Percentiles rank a stretch among this genome's conserved stretches.
phyloP scores from a whole-genome alignment of 37 sponge, comb jelly and placozoan genomes.

The Lycopodina hypogea region DNA sequence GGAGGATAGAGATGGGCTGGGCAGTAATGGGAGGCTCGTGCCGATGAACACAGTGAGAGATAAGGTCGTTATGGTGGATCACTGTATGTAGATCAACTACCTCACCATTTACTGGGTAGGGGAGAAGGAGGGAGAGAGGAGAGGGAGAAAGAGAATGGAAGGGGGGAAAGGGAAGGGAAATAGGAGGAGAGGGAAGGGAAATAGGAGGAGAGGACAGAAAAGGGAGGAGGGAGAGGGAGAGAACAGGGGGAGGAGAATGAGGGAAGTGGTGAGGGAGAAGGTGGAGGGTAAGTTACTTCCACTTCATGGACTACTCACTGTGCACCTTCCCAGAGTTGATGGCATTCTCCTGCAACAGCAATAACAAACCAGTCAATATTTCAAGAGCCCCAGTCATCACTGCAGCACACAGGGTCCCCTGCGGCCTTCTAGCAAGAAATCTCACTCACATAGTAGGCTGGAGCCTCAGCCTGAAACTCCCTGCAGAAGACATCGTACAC shows the following conservation, averaged over 20 bases:
- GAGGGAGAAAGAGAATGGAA: background rate
- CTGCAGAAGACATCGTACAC: slow-evolving; percentile 77
- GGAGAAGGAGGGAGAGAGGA: background rate
- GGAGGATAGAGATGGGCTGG: slow-evolving; percentile 56
- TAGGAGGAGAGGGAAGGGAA: background rate
- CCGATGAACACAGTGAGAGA: slow-evolving; percentile 77
- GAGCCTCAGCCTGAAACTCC: slow-evolving; percentile 83
- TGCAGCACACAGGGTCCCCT: no score
- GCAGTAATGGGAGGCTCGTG: slow-evolving; percentile 92
- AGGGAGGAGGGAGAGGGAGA: background rate
- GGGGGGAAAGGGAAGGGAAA: background rate
- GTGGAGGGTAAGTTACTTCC: no score
- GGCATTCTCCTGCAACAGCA: slow-evolving; percentile 72
- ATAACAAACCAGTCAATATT: slow-evolving; percentile 4
- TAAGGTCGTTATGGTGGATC: slow-evolving; percentile 70
- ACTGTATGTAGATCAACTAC: slow-evolving; percentile 58
- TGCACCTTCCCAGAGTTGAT: slow-evolving; percentile 64
- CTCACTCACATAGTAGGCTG: slow-evolving; percentile 83
- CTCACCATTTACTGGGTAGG: slow-evolving; percentile 51
- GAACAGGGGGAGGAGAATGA: background rate
- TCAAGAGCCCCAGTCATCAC: no score
- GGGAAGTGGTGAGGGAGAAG: no score
- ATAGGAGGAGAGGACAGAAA: background rate
- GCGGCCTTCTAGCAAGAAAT: no score
- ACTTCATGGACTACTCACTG: slow-evolving; percentile 62